Evolutionary conservation across 37 sponge, comb jelly and placozoan genomes (phyloP), one percentile per base, ranked within the genome.

Genomic region (Halichondria panicea): DNA sequence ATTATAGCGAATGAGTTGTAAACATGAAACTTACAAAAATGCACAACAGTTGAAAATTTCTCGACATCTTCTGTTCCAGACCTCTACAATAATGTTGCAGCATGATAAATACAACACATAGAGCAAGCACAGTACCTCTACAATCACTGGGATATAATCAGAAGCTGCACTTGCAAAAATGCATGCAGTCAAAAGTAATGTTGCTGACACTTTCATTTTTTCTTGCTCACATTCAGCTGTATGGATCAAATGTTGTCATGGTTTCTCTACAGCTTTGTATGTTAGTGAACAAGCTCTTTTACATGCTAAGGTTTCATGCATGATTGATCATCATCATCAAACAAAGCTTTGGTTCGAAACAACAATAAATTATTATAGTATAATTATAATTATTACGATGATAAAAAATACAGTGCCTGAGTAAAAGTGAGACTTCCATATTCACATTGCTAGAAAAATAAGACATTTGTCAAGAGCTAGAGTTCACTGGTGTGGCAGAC

Each of bases 21-120:
- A 31, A 52, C 33, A n/a, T 28, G 24, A 54, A 54, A 66, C 67
- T 37, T 43, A 78, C 79, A 65, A 24, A 78, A 68, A 3, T n/a
- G 28, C 8, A 78, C 55, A 18, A 38, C 79, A 41, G 68, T 78
- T 68, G 63, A 39, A 67, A 31, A 78, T 41, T 55, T 54, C 18
- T 38, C 55, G 30, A 78, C 79, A 1, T 67, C 35, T 12, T 41
- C 57, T 24, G 39, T 55, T 31, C 68, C 59, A 54, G 79, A 78
- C 1, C 68, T 69, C 79, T 78, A 43, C 18, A 33, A 0, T 52
- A 1, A 22, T 9, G 9, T 21, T 24, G 62, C 1, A 31, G 2
- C 11, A 5, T 54, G 3, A 1, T 37, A 30, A n/a, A 9, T 18
- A 11, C 34, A n/a, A n/a, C n/a, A n/a, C n/a, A n/a, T n/a, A n/a